Evolutionary conservation across 2,113 vertebrate species (phyloP), one percentile per base, ranked within the genome.

Genomic region (Dunckerocampus dactyliophorus): DNA sequence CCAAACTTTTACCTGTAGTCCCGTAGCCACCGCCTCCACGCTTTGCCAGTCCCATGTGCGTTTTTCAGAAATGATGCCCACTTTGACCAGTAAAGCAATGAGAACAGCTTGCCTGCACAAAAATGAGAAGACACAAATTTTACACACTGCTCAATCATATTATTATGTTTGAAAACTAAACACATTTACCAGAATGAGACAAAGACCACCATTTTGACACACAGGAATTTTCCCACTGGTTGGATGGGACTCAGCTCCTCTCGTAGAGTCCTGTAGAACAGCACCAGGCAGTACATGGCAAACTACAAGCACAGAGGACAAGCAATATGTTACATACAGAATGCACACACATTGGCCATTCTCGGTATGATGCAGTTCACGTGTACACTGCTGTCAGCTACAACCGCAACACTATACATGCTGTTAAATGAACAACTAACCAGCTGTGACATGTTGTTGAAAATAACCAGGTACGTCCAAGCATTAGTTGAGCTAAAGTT

Each of bases 401-500:
- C 37, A 11, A 42, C 11, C 39, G 13, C 39, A 43, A 14, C 11
- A 39, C 3, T 7, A 49, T 3, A 51, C 19, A 51, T 6, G 19
- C n/a, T 50, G n/a, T 20, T 10, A 9, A 3, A 20, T 4, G 46
- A 49, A 47, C 6, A 17, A 13, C 22, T 76, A 90, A 99, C 97
- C 74, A 99, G 85, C 61, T 99, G 96, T 56, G 97, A 99, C 82
- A 98, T 88, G 65, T 98, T 99, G 86, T 99, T 99, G 81, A 99
- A 88, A 77, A 99, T 95, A 74, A 99, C 95, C 84, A 99, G 85
- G 80, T 99, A 99, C 0, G 95, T 99, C 97, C 96, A 99, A n/a
- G 95, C 95, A 61, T 97, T 99, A 81, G 75, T 91, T 49, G 95
- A 94, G 69, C 92, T 96, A 75, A 99, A 98, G 74, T 99, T 98